These are phyloP conservation scores for Paramacrobiotus metropolitanus DNA, from an alignment of 1,140 invertebrate species.

Conservation along the genomic window DNA sequence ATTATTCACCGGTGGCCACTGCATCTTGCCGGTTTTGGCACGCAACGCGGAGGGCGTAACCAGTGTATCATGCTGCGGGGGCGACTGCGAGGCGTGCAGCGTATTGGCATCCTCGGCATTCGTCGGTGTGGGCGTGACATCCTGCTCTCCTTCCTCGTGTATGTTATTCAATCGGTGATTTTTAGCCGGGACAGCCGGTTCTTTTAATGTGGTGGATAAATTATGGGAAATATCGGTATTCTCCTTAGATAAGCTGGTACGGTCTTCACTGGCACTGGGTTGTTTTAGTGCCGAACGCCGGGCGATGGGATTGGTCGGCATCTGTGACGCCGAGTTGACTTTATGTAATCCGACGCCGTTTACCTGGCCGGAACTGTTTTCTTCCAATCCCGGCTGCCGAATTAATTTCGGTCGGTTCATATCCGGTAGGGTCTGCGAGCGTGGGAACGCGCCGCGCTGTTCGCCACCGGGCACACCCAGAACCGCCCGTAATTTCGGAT, in stretches of 20 bases:
- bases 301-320: background rate
- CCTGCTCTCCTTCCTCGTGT: background rate
- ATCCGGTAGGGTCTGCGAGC: conserved; percentile 4
- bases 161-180: background rate
- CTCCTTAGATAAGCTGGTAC: background rate
- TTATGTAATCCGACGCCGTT: background rate
- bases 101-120: background rate
- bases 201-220: background rate
- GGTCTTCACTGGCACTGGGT: background rate
- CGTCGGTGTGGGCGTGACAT: background rate
- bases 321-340: background rate
- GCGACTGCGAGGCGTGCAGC: background rate
- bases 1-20: background rate
- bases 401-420: background rate
- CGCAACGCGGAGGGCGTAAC: background rate
- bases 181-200: background rate
- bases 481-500: background rate
- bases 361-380: background rate
- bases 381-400: background rate
- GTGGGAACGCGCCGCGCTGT: background rate
- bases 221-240: background rate
- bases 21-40: conserved; percentile 1
- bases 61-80: background rate
- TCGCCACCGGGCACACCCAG: no score
- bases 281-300: background rate